Percentiles rank a stretch among this genome's conserved stretches.
phyloP scores from a whole-genome alignment of 2,113 vertebrate species.

The Bettongia penicillata region DNA sequence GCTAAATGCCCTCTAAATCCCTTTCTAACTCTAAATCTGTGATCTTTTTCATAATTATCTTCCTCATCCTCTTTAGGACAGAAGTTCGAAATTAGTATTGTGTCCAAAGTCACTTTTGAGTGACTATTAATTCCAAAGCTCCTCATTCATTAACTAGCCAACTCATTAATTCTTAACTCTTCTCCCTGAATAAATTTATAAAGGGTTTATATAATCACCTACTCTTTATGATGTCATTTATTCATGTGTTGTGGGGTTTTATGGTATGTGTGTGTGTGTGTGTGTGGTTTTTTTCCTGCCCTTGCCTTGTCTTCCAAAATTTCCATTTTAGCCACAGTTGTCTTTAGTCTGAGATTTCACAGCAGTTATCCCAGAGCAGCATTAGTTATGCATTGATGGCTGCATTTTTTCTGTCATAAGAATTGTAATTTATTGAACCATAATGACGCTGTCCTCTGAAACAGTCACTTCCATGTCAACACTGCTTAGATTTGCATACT shows the following conservation, averaged over 20 bases:
- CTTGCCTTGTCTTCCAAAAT: constrained; percentile 56
- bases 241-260: background rate
- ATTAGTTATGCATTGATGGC: constrained; percentile 59
- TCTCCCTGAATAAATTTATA: background rate
- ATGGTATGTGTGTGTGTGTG: background rate
- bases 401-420: constrained; percentile 66
- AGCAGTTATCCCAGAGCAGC: constrained; percentile 17
- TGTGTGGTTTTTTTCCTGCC: background rate
- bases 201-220: constrained; percentile 46
- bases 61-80: constrained; percentile 44
- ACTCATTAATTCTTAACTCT: background rate
- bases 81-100: constrained; percentile 27
- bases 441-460: constrained; percentile 64
- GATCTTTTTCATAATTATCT: constrained; percentile 23
- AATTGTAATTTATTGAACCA: constrained; percentile 69
- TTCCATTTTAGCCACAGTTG: constrained; percentile 57
- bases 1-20: background rate
- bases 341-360: constrained; percentile 48
- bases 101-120: constrained; percentile 29
- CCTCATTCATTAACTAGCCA: background rate
- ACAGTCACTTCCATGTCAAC: constrained; percentile 65
- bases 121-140: constrained; percentile 39
- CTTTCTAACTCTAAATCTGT: background rate
- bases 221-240: constrained; percentile 32
- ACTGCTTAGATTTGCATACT: constrained; percentile 69